Base-by-base conservation (phyloP, 2,797 vertebrate genomes). In the Takifugu ocellatus region DNA sequence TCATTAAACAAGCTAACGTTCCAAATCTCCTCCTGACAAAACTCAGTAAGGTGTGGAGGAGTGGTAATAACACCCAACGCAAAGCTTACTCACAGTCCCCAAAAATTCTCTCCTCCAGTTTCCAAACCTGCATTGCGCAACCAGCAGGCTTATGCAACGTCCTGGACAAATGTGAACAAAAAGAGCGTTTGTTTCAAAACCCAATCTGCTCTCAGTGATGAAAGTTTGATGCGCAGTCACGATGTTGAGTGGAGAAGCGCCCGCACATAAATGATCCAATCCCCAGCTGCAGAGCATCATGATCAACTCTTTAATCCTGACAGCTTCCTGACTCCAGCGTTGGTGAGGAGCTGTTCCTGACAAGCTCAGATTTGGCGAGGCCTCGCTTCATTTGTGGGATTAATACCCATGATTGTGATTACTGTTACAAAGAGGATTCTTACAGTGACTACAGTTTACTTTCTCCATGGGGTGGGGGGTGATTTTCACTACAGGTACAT, bases 371-470 rank as follows among this genome's bases (percentile, higher is more conserved):
- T 75, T 64, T 70, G 66, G 75, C 61, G 63, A 31, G 68, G 74
- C 72, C 56, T 69, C 64, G 57, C 51, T 82, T 66, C 71, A 63
- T 75, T 79, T 66, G 69, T 77, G 57, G 54, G 60, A 66, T 77
- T 87, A 70, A 73, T 77, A 72, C 78, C 77, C 42, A 26, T 14
- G 36, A 39, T 39, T 39, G 36, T 3, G 12, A 39, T 39, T 39
- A 24, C 56, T 33, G 49, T 59, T 33, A 70, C 74, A 62, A 45
- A 63, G 61, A 43, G 73, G 71, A 73, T 79, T 77, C 61, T 79
- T 71, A 33, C 29, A 74, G 58, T 75, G 79, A 73, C 81, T 81
- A 21, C 21, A 21, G 72, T 83, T 84, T 77, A 74, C 69, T 80
- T 77, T 77, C 71, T 54, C 54, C 62, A 12, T 6, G 6, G 26